A percentile compares a stretch with the other conserved stretches of the same genome.
phyloP scores from a whole-genome alignment of 2,888 invertebrate genomes.

The Tetramorium bicarinatum region DNA sequence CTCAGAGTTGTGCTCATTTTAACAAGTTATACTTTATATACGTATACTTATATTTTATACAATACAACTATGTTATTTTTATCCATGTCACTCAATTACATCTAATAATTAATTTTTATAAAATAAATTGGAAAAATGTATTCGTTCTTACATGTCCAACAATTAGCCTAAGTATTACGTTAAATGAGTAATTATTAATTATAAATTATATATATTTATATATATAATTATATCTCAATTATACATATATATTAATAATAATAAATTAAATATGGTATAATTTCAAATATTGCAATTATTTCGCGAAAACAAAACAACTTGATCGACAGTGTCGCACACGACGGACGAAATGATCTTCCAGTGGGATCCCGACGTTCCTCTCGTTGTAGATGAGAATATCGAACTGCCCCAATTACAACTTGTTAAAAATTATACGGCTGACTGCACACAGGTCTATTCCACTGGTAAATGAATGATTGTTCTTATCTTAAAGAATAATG shows the following conservation, averaged over 20 bases:
- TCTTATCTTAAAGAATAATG: neutral
- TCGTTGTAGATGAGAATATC: conserved; percentile 96
- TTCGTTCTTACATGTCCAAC: neutral
- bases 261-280: neutral
- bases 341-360: conserved; percentile 97
- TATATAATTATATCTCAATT: no score
- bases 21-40: neutral
- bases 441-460: conserved; percentile 97
- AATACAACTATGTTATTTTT: neutral
- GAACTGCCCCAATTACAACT: conserved; percentile 96
- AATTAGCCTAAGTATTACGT: neutral
- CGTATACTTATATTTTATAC: neutral
- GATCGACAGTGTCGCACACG: conserved; percentile 94
- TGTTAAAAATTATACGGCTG: conserved; percentile 95
- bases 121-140: neutral
- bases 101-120: neutral
- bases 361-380: conserved; percentile 96
- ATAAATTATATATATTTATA: neutral
- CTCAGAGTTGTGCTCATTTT: neutral
- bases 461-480: conserved; percentile 89
- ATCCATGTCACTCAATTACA: neutral
- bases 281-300: neutral
- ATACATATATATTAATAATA: no score
- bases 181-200: neutral
- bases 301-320: conserved; percentile 4